phyloP scores from a whole-genome alignment of 2,888 invertebrate species.

The Cordylochernes scorpioides region DNA sequence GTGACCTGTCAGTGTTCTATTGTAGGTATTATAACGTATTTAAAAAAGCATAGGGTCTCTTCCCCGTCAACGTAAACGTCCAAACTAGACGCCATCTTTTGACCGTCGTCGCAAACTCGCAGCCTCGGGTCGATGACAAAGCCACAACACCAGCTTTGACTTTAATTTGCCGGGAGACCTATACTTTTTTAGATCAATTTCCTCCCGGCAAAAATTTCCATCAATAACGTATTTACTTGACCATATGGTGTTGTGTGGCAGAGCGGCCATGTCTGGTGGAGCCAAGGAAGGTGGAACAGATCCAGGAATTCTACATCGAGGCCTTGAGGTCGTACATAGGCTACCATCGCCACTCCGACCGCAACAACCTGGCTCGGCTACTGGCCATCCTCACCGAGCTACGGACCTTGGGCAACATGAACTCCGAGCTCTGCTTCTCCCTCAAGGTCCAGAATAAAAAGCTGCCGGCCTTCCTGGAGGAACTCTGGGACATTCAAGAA shows the following conservation, averaged over 20 bases:
- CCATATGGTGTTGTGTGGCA: slow-evolving; percentile 27
- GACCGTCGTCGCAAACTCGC: too few species aligned
- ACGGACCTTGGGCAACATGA: slow-evolving; percentile 78
- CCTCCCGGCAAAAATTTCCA: too few species aligned
- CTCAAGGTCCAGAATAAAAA: slow-evolving; percentile 82
- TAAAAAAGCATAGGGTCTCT: too few species aligned
- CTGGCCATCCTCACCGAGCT: slow-evolving; percentile 75
- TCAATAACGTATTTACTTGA: too few species aligned
- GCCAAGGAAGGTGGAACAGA: slow-evolving; percentile 74
- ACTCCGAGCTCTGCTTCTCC: slow-evolving; percentile 90
- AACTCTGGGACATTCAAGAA: slow-evolving; percentile 65
- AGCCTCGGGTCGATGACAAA: too few species aligned
- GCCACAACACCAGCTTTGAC: too few species aligned
- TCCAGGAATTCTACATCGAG: slow-evolving; percentile 82
- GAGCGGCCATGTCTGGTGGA: slow-evolving; percentile 74
- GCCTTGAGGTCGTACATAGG: slow-evolving; percentile 72
- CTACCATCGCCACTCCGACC: slow-evolving; percentile 42
- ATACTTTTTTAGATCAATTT: too few species aligned
- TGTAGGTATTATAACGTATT: too few species aligned
- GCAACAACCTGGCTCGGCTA: slow-evolving; percentile 55
- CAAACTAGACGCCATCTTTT: too few species aligned
- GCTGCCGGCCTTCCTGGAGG: slow-evolving; percentile 79
- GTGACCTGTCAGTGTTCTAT: too few species aligned
- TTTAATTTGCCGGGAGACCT: too few species aligned
- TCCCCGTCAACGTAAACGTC: too few species aligned